Conservation (phyloP, 2,797 vertebrate genomes). For the Sphaeramia orbicularis region DNA sequence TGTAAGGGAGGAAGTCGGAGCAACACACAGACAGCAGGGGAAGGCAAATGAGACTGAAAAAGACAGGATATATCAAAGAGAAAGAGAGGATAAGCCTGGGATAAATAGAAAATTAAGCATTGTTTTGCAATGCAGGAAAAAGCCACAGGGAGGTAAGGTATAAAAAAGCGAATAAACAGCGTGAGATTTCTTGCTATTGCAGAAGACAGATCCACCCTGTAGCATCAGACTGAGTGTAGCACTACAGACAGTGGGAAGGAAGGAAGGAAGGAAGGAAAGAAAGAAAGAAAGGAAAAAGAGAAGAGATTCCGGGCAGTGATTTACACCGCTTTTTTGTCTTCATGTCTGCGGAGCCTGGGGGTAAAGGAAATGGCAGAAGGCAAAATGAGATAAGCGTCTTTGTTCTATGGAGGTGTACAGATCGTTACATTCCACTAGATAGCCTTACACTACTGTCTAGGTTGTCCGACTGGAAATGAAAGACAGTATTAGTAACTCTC, state of each 20-base stretch:
- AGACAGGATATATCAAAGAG: slow-evolving; percentile 57
- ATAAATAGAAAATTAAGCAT: slow-evolving; percentile 71
- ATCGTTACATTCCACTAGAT: slow-evolving; percentile 76
- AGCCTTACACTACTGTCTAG: slow-evolving; percentile 66
- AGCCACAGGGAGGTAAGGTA: slow-evolving; percentile 50
- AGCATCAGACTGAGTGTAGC: slow-evolving; percentile 55
- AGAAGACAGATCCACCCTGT: slow-evolving; percentile 65
- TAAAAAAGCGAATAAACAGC: slow-evolving; percentile 57
- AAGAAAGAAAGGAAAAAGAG: slow-evolving; percentile 52
- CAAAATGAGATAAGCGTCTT: slow-evolving; percentile 77
- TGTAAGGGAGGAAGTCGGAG: slow-evolving; percentile 47
- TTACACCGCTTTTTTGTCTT: slow-evolving; percentile 72
- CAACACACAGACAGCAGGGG: slow-evolving; percentile 9
- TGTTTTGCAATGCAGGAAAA: slow-evolving; percentile 56
- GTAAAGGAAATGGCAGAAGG: slow-evolving; percentile 80
- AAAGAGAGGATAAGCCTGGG: slow-evolving; percentile 47
- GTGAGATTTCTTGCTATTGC: slow-evolving; percentile 73
- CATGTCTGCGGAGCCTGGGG: slow-evolving; percentile 65
- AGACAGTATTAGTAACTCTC: slow-evolving; percentile 48
- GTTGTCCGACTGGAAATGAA: slow-evolving; percentile 60
- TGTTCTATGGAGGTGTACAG: slow-evolving; percentile 79
- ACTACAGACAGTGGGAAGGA: slow-evolving; percentile 43
- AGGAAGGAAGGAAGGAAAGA: slow-evolving; percentile 56
- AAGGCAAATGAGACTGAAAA: slow-evolving; percentile 45
- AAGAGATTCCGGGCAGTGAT: slow-evolving; percentile 69